Evolutionary conservation across 2,113 vertebrate genomes (phyloP), one percentile per base, ranked within the genome.

Genomic region (Cygnus buccinator): DNA sequence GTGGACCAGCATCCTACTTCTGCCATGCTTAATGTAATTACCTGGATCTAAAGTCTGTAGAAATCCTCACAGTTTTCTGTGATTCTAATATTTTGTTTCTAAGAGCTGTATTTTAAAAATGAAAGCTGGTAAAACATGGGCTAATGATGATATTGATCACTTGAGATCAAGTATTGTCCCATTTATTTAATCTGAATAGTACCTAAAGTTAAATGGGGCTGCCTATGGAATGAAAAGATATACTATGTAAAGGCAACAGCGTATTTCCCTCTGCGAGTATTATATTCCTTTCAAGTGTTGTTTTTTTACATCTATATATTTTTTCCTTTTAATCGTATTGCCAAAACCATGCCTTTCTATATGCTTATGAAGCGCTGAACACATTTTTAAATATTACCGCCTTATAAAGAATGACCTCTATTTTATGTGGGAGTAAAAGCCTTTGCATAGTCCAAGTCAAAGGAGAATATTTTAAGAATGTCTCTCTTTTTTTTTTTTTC

Each of bases 11-110:
- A 41, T 29, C 57, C 19, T 70, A 1, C 20, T 65, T 13, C 62
- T 31, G 33, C 29, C 0, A 0, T 23, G 13, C 15, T 77, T 55
- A 1, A 6, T 23, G 21, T 62, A 31, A 23, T 10, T 29, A 6
- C 20, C 25, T 83, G 37, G 10, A 23, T 21, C 13, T 4, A 25
- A 75, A 71, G 6, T 28, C 25, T 15, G 8, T 4, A 50, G 74
- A 75, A 90, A 93, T 39, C 8, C 31, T 13, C 13, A 1, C 4
- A 39, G 19, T 13, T 75, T 59, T 16, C 1, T 8, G 28, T 39
- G 22, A 16, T 59, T 52, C 10, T 11, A 55, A 20, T 31, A 2
- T 1, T 10, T 15, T 28, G 4, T 67, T 84, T 77, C 35, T 2
- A 10, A 4, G 12, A 66, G 10, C 13, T 61, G 33, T 41, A 9